Evolutionary conservation across 2,113 vertebrate genomes (phyloP), one percentile per base, ranked within the genome.

Genomic region (Ellobius talpinus): DNA sequence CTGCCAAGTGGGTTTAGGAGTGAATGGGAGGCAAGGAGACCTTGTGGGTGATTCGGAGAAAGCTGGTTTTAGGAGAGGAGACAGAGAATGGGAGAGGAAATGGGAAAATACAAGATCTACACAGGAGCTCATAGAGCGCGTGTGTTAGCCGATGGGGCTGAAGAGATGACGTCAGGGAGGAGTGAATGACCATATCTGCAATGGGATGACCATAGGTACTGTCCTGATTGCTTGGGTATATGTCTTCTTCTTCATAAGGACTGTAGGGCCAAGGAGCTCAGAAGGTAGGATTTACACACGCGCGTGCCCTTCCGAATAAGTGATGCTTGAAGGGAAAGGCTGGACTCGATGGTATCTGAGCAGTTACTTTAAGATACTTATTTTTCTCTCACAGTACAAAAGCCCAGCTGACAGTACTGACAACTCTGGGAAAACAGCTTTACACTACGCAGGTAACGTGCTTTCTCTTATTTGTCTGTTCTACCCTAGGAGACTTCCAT

Each of bases 391-490:
- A 0, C 95, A 99, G 99, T 98, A 97, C 97, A 99, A 99, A 98
- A 99, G 99, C 98, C 98, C 99, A 9, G 63, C 98, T 0, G 99
- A 99, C 68, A 98, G 97, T 52, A 85, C 96, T 10, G 99, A 99
- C 96, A 96, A 95, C 96, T 98, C 98, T 87, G 99, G 99, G 92
- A 99, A 98, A 98, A 99, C 99, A 76, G 99, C 99, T 87, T 98
- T 99, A 89, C 99, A 99, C 98, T 99, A 99, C 31, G 99, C 99
- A 98, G 99, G 99, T 99, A 98, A 98, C 0, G 91, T 90, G 92
- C 65, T 36, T 81, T 84, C 78, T 94, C 65, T 24, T 47, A 1
- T n/a, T 93, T 2, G 52, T 81, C 95, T 81, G 11, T 23, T 70
- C 88, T 89, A 31, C 95, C 45, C 0, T 74, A 55, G 70, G 45